Conservation (phyloP, 2,113 vertebrate genomes). For the Numenius arquata region DNA sequence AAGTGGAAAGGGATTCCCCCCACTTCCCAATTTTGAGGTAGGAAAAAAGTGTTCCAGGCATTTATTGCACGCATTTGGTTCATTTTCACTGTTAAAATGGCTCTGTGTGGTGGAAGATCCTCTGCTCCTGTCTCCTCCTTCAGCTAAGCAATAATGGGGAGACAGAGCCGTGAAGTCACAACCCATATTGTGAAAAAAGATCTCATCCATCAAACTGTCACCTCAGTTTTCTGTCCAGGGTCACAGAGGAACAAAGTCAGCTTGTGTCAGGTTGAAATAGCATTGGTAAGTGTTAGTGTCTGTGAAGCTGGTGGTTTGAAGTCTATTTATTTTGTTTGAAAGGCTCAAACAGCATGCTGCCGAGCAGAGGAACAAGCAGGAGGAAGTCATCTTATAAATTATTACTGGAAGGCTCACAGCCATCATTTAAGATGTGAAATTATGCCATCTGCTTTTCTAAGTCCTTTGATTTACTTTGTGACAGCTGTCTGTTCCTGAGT, state of each 20-base stretch:
- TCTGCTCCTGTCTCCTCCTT: constrained; percentile 33
- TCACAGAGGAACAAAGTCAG: constrained; percentile 72
- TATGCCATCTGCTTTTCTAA: constrained; percentile 67
- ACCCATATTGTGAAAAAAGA: constrained; percentile 68
- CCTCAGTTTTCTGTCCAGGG: constrained; percentile 71
- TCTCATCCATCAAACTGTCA: constrained; percentile 78
- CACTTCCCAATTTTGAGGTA: neutral
- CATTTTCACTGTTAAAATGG: constrained; percentile 13
- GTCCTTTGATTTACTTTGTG: constrained; percentile 50
- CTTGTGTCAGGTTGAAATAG: constrained; percentile 69
- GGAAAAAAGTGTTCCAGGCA: neutral
- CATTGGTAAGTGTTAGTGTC: constrained; percentile 67
- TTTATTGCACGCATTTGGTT: neutral
- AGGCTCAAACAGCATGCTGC: constrained; percentile 72
- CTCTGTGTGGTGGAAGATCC: constrained; percentile 12
- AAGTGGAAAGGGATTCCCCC: neutral
- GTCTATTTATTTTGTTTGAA: constrained; percentile 73
- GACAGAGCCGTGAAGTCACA: constrained; percentile 69
- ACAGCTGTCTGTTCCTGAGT: constrained; percentile 15
- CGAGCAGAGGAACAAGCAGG: constrained; percentile 54
- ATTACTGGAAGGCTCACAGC: constrained; percentile 59
- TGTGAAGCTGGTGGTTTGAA: constrained; percentile 71
- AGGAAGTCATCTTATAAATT: constrained; percentile 66
- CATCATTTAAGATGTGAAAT: constrained; percentile 53
- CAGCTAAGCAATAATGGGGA: constrained; percentile 40